Conservation (phyloP, 2,113 vertebrate genomes). For the Triplophysa dalaica region DNA sequence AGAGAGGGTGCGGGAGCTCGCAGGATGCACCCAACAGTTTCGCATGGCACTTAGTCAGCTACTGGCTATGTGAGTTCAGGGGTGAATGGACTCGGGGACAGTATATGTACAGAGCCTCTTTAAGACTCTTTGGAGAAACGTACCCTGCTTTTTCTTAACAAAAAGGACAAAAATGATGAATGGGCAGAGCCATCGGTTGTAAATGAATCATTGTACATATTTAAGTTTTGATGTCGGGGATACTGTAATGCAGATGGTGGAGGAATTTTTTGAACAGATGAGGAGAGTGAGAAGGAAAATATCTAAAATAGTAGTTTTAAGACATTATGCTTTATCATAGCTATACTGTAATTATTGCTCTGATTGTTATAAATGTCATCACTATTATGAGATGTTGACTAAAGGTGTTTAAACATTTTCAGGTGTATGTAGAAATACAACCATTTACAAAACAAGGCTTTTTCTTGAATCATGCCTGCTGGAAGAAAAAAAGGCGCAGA, state of each 20-base stretch:
- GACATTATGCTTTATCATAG: conserved; percentile 63
- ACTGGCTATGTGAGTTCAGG: conserved; percentile 77
- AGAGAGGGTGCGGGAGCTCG: conserved; percentile 87
- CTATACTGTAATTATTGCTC: conserved; percentile 67
- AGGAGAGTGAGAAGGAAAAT: conserved; percentile 51
- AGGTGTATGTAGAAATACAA: conserved; percentile 61
- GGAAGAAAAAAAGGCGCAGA: conserved; percentile 26
- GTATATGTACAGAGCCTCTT: conserved; percentile 25
- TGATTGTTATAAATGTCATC: conserved; percentile 60
- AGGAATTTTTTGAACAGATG: conserved; percentile 55
- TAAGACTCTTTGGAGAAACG: conserved; percentile 34
- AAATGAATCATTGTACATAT: conserved; percentile 81
- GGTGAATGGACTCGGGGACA: neutral
- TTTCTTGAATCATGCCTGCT: conserved; percentile 43
- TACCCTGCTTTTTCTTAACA: conserved; percentile 54
- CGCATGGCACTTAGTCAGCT: conserved; percentile 89
- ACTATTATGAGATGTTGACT: conserved; percentile 60
- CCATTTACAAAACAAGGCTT: conserved; percentile 53
- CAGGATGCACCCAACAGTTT: conserved; percentile 91
- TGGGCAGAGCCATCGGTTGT: conserved; percentile 70
- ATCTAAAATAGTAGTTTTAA: conserved; percentile 63
- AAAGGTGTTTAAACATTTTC: conserved; percentile 64
- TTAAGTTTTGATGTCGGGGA: conserved; percentile 64
- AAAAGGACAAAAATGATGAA: conserved; percentile 58
- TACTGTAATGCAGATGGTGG: conserved; percentile 5